These are phyloP conservation scores for Percopsis omiscomaycus DNA, from an alignment of 2,797 vertebrate genomes.

Conservation along the genomic window DNA sequence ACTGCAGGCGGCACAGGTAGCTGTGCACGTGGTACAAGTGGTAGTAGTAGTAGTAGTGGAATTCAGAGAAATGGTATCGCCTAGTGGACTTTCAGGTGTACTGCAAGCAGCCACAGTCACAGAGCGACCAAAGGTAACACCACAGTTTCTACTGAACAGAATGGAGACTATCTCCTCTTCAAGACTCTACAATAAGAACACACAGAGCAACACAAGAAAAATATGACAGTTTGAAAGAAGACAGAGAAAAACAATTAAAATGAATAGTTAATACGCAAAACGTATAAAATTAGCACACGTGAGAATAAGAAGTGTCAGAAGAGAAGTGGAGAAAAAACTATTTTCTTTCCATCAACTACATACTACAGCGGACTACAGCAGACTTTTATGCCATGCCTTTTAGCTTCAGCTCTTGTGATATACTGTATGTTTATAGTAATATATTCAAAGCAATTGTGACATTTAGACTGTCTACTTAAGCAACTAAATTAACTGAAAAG, in stretches of 20 bases:
- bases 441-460: too few species aligned
- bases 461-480: too few species aligned
- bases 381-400: too few species aligned
- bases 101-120: slow-evolving; percentile 50
- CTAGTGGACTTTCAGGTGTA: slow-evolving; percentile 57
- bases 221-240: not conserved
- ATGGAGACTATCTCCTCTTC: slow-evolving; percentile 91
- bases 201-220: slow-evolving; percentile 22
- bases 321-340: too few species aligned
- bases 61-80: slow-evolving; percentile 42
- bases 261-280: not conserved
- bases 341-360: too few species aligned
- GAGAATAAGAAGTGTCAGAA: too few species aligned
- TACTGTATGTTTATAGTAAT: too few species aligned
- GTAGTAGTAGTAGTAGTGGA: slow-evolving; percentile 23
- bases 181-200: slow-evolving; percentile 81
- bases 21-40: not conserved
- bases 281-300: too few species aligned
- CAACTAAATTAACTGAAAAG: too few species aligned
- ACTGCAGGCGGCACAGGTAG: slow-evolving; percentile 39
- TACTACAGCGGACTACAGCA: too few species aligned
- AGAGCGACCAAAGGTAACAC: slow-evolving; percentile 67
- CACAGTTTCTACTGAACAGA: slow-evolving; percentile 83
- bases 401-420: too few species aligned
- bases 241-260: not conserved